Conservation (phyloP, 2,888 invertebrate genomes). For the Ectemnius continuus region DNA sequence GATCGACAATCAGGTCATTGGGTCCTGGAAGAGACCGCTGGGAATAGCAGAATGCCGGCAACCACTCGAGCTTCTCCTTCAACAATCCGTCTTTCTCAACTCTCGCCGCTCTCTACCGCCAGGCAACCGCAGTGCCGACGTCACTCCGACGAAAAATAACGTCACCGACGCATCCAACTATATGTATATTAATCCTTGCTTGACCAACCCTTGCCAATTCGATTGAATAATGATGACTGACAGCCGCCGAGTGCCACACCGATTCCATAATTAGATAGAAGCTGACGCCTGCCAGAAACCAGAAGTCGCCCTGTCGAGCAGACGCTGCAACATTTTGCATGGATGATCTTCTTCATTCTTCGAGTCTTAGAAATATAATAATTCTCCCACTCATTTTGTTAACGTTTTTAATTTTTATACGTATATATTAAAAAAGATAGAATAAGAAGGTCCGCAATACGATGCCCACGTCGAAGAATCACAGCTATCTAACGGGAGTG, state of each 20-base stretch:
- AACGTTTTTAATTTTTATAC: no score
- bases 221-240: no score
- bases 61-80: slow-evolving; percentile 57
- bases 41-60: slow-evolving; percentile 60
- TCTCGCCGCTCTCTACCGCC: slow-evolving; percentile 47
- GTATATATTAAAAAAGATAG: no score
- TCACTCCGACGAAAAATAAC: slow-evolving; percentile 49
- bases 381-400: no score
- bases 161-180: slow-evolving; percentile 49
- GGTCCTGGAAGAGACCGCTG: slow-evolving; percentile 58
- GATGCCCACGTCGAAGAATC: not conserved
- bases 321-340: no score
- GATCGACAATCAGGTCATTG: slow-evolving; percentile 63
- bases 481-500: not conserved
- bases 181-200: slow-evolving; percentile 11
- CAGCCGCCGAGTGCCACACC: no score
- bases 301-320: no score
- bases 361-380: no score
- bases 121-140: slow-evolving; percentile 57
- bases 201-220: no score
- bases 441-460: not conserved
- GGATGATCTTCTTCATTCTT: no score
- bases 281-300: no score
- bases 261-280: no score
- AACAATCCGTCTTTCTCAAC: slow-evolving; percentile 52